A percentile compares a stretch with the other conserved stretches of the same genome.
These are phyloP conservation scores for Paraescarpia echinospica DNA, from an alignment of 1,140 invertebrate species.

Conservation along the genomic window DNA sequence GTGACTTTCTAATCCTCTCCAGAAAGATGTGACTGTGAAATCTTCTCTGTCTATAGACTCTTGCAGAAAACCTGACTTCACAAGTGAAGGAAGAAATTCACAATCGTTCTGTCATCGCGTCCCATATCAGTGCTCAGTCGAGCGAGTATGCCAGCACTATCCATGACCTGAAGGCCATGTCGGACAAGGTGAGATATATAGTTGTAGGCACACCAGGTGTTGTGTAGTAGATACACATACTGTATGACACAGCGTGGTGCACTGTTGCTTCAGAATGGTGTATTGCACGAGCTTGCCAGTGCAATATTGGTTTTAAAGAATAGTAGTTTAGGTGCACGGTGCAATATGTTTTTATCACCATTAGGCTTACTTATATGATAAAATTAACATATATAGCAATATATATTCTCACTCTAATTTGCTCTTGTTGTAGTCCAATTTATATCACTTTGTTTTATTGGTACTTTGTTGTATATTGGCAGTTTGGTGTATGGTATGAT, in stretches of 20 bases:
- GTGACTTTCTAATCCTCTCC: background rate
- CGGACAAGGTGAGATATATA: background rate
- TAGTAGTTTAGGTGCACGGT: background rate
- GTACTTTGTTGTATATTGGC: too few relatives aligned
- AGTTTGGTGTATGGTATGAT: background rate
- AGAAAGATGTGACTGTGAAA: background rate
- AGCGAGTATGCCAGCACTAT: background rate
- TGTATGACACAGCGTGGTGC: too few relatives aligned
- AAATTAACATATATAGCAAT: too few relatives aligned
- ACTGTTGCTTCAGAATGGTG: too few relatives aligned
- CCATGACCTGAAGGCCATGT: background rate
- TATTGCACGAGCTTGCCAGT: too few relatives aligned
- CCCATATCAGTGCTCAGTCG: slow-evolving; percentile 43
- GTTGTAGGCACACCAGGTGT: background rate
- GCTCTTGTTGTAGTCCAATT: background rate
- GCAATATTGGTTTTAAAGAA: background rate
- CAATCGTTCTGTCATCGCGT: slow-evolving; percentile 45
- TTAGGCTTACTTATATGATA: too few relatives aligned
- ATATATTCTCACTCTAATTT: too few relatives aligned
- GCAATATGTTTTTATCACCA: too few relatives aligned
- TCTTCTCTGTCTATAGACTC: background rate
- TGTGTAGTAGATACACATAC: too few relatives aligned
- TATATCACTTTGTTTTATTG: too few relatives aligned
- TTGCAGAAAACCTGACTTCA: background rate
- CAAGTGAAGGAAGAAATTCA: slow-evolving; percentile 55